Evolutionary conservation across 1,140 invertebrate species (phyloP).

Genomic region (Meloidogyne floridensis): DNA sequence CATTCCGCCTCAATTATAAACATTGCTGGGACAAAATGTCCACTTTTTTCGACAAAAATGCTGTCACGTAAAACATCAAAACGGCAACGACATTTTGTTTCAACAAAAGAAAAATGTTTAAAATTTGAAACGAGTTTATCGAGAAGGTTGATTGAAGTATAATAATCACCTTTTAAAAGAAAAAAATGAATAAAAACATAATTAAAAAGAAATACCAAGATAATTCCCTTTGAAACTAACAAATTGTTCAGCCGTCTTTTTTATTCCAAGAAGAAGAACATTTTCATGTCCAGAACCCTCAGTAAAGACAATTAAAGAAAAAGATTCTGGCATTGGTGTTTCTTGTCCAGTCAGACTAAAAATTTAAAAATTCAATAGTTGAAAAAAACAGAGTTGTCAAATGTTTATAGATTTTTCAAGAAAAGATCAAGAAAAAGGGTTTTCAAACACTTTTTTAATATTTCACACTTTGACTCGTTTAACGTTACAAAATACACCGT

Average conservation of each 20-base stretch:
- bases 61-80: slow-evolving; percentile 33
- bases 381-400: no score
- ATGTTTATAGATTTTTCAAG: no score
- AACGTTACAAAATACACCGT: no score
- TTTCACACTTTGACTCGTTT: no score
- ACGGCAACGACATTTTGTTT: slow-evolving; percentile 32
- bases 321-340: not conserved
- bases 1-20: slow-evolving; percentile 36
- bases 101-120: slow-evolving; percentile 16
- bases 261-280: slow-evolving; percentile 1
- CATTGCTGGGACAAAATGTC: slow-evolving; percentile 30
- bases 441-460: no score
- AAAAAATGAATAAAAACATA: slow-evolving; percentile 2
- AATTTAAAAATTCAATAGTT: not conserved
- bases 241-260: not conserved
- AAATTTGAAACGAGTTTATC: slow-evolving; percentile 13
- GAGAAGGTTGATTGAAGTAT: slow-evolving; percentile 18
- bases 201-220: slow-evolving; percentile 23
- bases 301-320: not conserved
- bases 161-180: slow-evolving; percentile 15
- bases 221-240: slow-evolving; percentile 19
- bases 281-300: not conserved
- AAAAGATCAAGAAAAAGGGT: no score
- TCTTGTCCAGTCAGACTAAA: not conserved
- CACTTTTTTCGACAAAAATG: slow-evolving; percentile 11